A percentile compares a stretch with the other conserved stretches of the same genome.
These are phyloP conservation scores for Harpegnathos saltator DNA, from an alignment of 1,140 invertebrate genomes.

Conservation along the genomic window DNA sequence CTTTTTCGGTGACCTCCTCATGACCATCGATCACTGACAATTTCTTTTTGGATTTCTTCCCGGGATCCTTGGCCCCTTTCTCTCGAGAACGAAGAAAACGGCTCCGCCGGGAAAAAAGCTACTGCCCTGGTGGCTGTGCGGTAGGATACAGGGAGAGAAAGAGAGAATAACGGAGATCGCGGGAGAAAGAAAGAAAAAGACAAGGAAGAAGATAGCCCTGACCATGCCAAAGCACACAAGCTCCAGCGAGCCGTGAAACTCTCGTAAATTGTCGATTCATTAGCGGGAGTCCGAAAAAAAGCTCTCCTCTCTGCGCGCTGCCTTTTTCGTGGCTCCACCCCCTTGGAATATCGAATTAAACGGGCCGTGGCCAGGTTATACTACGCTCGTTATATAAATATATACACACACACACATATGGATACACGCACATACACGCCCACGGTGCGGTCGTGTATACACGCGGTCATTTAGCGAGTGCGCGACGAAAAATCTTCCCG, in stretches of 20 bases:
- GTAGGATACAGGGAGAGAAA: slow-evolving; percentile 16
- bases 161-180: slow-evolving; percentile 33
- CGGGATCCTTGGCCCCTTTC: slow-evolving; percentile 41
- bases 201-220: slow-evolving; percentile 44
- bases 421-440: too few relatives aligned
- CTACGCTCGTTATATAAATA: slow-evolving; percentile 46
- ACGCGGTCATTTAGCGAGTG: slow-evolving; percentile 50
- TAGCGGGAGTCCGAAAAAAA: slow-evolving; percentile 72
- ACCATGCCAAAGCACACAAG: slow-evolving; percentile 55
- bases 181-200: slow-evolving; percentile 13
- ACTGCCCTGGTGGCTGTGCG: slow-evolving; percentile 5
- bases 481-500: slow-evolving; percentile 66
- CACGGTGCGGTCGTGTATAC: not conserved
- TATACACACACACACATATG: not conserved
- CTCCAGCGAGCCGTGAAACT: slow-evolving; percentile 74
- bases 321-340: slow-evolving; percentile 60
- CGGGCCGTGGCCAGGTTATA: slow-evolving; percentile 69
- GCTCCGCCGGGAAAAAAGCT: slow-evolving; percentile 36
- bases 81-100: slow-evolving; percentile 40
- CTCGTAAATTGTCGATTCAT: slow-evolving; percentile 81
- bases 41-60: slow-evolving; percentile 60
- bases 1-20: slow-evolving; percentile 49
- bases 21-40: slow-evolving; percentile 63
- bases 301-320: slow-evolving; percentile 32
- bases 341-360: slow-evolving; percentile 76